Percentiles rank a stretch among this genome's conserved stretches.
These are phyloP conservation scores for Eupeodes latifasciatus DNA, from an alignment of 2,888 invertebrate genomes.

Conservation along the genomic window DNA sequence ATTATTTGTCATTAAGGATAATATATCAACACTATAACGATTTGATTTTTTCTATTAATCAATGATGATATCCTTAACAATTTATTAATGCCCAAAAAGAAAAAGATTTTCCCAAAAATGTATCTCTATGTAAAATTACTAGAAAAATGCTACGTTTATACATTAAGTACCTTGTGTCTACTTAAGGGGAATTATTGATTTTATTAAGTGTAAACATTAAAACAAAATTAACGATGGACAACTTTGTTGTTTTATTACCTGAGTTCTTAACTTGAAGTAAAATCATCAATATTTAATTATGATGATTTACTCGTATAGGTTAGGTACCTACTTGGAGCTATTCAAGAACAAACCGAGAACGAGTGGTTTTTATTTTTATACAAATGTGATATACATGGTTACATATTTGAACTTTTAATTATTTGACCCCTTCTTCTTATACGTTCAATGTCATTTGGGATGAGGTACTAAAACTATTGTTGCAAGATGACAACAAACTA, in stretches of 20 bases:
- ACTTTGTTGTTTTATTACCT: background rate
- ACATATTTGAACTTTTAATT: too few species aligned
- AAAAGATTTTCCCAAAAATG: slow-evolving; percentile 6
- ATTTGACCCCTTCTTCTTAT: too few species aligned
- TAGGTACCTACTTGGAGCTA: background rate
- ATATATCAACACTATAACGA: background rate
- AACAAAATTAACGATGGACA: slow-evolving; percentile 24
- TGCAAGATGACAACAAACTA: too few species aligned
- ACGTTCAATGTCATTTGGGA: too few species aligned
- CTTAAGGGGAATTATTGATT: slow-evolving; percentile 10
- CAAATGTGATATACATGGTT: too few species aligned
- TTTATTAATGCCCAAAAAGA: background rate
- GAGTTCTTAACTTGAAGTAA: background rate
- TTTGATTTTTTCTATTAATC: slow-evolving; percentile 10
- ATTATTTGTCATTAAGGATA: slow-evolving; percentile 28
- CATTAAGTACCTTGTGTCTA: background rate
- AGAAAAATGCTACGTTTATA: background rate
- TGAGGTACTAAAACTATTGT: too few species aligned
- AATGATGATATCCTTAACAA: slow-evolving; percentile 17
- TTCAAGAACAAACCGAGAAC: background rate
- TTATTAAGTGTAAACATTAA: slow-evolving; percentile 38
- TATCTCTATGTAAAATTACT: background rate
- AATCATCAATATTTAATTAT: slow-evolving; percentile 8
- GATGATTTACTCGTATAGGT: background rate
- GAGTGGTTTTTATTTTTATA: too few species aligned